phyloP scores from a whole-genome alignment of 2,797 vertebrate species.

The Anolis apletophallus region DNA sequence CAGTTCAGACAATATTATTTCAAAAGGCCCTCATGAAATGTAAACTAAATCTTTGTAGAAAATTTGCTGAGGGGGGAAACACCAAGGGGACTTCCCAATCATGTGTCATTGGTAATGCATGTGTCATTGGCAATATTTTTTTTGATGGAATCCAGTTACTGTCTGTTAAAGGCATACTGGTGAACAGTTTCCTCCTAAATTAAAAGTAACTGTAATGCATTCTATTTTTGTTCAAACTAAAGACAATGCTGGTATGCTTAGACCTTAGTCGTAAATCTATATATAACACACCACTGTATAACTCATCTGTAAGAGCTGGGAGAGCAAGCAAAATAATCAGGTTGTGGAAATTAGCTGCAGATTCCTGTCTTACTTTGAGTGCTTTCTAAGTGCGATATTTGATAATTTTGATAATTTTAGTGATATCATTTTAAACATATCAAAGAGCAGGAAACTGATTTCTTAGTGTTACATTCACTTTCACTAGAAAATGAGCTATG shows the following conservation, averaged over 20 bases:
- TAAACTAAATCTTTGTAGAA: not conserved
- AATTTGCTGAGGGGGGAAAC: constrained; percentile 27
- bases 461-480: not conserved
- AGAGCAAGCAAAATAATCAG: not conserved
- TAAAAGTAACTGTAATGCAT: not conserved
- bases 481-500: not conserved
- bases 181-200: not conserved
- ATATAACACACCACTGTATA: not conserved
- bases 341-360: not conserved
- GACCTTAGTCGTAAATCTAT: not conserved
- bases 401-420: not conserved
- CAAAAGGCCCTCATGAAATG: not conserved
- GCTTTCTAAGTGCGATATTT: not conserved
- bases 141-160: not conserved
- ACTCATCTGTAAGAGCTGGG: not conserved
- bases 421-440: not conserved
- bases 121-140: not conserved
- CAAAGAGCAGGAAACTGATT: not conserved
- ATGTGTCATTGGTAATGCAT: not conserved
- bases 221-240: not conserved
- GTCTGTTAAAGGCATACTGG: not conserved
- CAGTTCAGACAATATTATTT: constrained; percentile 27
- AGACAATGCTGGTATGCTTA: not conserved
- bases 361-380: not conserved
- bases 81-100: not conserved